phyloP scores from a whole-genome alignment of 2,113 vertebrate genomes.

The Catharus bicknelli region DNA sequence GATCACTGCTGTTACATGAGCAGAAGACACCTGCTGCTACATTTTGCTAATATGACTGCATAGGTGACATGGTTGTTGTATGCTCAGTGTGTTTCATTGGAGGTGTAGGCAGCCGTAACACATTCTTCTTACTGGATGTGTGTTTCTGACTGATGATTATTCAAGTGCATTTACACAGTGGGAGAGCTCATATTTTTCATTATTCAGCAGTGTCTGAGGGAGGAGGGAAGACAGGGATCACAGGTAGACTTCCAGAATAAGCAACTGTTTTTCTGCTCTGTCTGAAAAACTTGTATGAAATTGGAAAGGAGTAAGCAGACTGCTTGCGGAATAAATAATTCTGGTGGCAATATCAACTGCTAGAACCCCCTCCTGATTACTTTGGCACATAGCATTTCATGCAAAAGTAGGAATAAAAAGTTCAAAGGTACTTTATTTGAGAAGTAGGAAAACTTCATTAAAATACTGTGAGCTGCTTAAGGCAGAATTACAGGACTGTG shows the following conservation, averaged over 20 bases:
- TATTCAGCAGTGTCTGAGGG: neutral
- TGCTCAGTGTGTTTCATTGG: neutral
- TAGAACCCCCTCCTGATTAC: neutral
- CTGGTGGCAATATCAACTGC: neutral
- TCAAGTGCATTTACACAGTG: neutral
- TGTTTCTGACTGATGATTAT: neutral
- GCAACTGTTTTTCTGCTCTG: neutral
- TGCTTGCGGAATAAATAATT: neutral
- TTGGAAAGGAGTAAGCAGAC: neutral
- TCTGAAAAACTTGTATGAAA: neutral
- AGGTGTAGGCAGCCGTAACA: neutral
- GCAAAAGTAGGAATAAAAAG: neutral
- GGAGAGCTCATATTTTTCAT: neutral
- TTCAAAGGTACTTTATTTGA: neutral
- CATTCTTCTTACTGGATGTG: neutral
- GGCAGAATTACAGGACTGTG: neutral
- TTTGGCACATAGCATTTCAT: neutral
- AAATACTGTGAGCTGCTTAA: neutral
- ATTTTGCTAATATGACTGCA: neutral
- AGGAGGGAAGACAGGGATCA: no score
- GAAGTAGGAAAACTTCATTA: neutral
- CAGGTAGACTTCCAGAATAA: neutral
- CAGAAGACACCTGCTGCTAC: neutral
- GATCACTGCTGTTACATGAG: accelerated
- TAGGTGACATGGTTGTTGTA: neutral